Evolutionary conservation across 1,140 invertebrate species (phyloP).

Genomic region (Brachionus rubens): DNA sequence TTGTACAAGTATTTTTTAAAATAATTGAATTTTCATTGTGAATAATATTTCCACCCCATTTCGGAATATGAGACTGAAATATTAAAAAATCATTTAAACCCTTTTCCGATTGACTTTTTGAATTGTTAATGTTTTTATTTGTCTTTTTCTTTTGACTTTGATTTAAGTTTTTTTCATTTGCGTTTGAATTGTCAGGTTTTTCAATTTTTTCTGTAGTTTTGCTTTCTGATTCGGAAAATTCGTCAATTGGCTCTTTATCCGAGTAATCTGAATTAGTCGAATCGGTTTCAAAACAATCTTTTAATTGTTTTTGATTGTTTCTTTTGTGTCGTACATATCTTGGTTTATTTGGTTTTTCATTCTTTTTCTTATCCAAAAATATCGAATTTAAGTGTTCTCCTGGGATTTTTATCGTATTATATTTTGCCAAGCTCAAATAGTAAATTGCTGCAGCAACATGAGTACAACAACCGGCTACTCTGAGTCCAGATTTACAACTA

Average conservation of each 20-base stretch:
- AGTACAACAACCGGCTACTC: constrained; percentile 5
- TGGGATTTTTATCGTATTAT: constrained; percentile 6
- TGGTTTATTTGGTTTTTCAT: constrained; percentile 17
- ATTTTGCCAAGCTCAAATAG: constrained; percentile 1
- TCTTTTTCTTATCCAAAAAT: constrained; percentile 19
- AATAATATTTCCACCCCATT: constrained; percentile 4
- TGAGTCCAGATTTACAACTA: constrained; percentile 22
- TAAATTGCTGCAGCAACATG: constrained; percentile 19
- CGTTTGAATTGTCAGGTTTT: constrained; percentile 10
- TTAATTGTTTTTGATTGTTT: constrained; percentile 2
- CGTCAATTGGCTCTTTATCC: constrained; percentile 9
- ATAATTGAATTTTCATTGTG: not conserved
- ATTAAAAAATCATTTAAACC: constrained; percentile 2
- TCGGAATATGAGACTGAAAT: constrained; percentile 5
- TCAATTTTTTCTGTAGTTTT: constrained; percentile 1
- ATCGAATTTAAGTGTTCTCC: constrained; percentile 15
- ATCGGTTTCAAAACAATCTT: not conserved
- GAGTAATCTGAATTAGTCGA: not conserved
- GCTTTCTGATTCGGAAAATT: not conserved
- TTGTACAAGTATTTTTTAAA: constrained; percentile 24
- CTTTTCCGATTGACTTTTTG: constrained; percentile 31
- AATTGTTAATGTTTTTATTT: constrained; percentile 9
- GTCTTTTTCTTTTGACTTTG: not conserved
- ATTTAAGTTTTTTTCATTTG: constrained; percentile 30
- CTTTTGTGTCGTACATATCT: constrained; percentile 12